A percentile compares a stretch with the other conserved stretches of the same genome.
Conservation (phyloP, 2,113 vertebrate genomes). For the Cettia cetti region DNA sequence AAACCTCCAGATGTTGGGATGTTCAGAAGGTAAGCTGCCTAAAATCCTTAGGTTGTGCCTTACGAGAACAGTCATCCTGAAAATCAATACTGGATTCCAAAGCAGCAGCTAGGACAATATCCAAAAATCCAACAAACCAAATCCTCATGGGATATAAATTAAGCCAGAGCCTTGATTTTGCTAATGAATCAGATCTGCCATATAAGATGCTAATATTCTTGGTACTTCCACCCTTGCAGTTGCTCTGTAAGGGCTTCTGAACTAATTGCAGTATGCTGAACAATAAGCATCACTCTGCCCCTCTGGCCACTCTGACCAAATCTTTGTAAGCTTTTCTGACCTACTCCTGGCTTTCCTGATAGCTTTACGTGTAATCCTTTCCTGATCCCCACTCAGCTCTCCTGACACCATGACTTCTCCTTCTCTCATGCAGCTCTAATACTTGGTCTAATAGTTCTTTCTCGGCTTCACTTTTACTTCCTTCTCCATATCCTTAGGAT, state of each 20-base stretch:
- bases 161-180: neutral
- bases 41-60: neutral
- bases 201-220: neutral
- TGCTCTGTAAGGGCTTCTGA: neutral
- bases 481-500: neutral
- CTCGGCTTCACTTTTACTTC: neutral
- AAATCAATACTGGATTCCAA: neutral
- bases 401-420: neutral
- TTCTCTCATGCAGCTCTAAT: neutral
- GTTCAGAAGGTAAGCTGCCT: neutral
- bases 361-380: neutral
- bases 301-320: neutral
- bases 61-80: neutral
- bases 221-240: neutral
- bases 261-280: neutral
- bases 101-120: neutral
- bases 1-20: neutral
- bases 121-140: neutral
- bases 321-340: conserved; percentile 12
- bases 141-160: neutral
- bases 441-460: neutral
- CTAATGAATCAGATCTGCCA: neutral
- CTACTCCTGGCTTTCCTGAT: neutral
- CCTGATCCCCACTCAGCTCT: conserved; percentile 14
- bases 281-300: neutral